phyloP scores from a whole-genome alignment of 1,140 invertebrate genomes.

The Bathynomus jamesi region DNA sequence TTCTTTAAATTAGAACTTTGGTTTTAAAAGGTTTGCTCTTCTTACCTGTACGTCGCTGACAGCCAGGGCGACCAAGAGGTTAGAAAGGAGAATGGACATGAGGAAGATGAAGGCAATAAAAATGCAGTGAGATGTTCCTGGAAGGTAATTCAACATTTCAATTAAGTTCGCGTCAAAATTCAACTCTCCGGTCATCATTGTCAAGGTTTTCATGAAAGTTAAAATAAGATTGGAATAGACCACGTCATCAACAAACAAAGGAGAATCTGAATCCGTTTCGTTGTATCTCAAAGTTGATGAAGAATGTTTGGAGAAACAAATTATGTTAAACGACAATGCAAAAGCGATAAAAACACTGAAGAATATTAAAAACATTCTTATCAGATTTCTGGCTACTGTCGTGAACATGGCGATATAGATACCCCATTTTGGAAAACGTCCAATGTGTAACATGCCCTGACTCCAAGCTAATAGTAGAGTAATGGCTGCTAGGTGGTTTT shows the following conservation, averaged over 20 bases:
- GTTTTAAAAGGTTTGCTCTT: too few relatives aligned
- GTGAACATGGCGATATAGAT: not conserved
- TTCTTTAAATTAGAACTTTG: too few relatives aligned
- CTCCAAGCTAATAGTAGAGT: not conserved
- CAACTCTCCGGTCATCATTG: conserved; percentile 54
- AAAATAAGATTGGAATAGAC: conserved; percentile 18
- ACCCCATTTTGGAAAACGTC: not conserved
- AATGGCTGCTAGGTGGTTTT: not conserved
- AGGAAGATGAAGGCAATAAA: conserved; percentile 53
- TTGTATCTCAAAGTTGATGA: not conserved
- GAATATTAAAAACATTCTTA: not conserved
- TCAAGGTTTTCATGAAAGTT: conserved; percentile 47
- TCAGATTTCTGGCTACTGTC: not conserved
- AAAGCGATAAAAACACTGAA: not conserved
- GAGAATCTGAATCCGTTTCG: not conserved
- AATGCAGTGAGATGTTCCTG: conserved; percentile 43
- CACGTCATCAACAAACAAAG: not conserved
- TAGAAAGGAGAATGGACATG: conserved; percentile 55
- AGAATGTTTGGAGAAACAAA: not conserved
- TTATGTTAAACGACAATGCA: not conserved
- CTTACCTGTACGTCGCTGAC: conserved; percentile 47
- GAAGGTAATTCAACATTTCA: conserved; percentile 30
- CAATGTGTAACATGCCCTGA: not conserved
- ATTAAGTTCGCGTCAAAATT: conserved; percentile 46
- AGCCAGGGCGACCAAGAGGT: conserved; percentile 54